Evolutionary conservation across 2,888 invertebrate species (phyloP).

Genomic region (Sarcophaga variegata): DNA sequence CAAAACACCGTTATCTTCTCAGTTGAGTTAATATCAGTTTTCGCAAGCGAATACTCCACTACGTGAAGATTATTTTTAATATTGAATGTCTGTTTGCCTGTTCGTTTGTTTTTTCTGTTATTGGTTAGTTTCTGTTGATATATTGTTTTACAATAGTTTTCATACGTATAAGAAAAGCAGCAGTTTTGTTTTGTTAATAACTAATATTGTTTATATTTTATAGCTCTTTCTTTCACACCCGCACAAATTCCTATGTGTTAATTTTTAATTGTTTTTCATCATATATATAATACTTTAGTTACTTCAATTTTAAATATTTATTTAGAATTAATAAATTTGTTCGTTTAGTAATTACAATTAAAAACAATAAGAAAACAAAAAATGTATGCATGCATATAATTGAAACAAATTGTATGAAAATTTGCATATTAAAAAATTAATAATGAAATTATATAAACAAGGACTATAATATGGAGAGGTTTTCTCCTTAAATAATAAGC

Average conservation of each 20-base stretch:
- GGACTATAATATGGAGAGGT: not conserved
- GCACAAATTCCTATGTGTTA: conserved; percentile 28
- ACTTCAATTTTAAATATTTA: conserved; percentile 48
- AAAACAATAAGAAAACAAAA: conserved; percentile 51
- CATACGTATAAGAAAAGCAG: conserved; percentile 34
- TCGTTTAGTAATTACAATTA: conserved; percentile 65
- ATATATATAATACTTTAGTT: conserved; percentile 66
- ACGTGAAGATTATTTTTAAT: too few species aligned
- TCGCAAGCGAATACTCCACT: too few species aligned
- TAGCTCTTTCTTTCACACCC: conserved; percentile 48
- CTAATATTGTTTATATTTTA: conserved; percentile 37
- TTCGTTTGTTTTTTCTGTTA: not conserved
- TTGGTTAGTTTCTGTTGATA: not conserved
- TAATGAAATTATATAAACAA: conserved; percentile 72
- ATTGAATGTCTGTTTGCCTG: not conserved
- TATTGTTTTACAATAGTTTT: not conserved
- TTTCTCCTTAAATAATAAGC: conserved; percentile 51
- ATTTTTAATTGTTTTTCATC: conserved; percentile 35
- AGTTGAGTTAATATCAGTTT: conserved; percentile 13
- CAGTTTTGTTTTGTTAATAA: conserved; percentile 31
- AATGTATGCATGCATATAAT: conserved; percentile 6
- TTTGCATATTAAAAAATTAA: conserved; percentile 71
- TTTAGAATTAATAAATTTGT: conserved; percentile 65
- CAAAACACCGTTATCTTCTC: not conserved
- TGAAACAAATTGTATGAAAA: conserved; percentile 74